Evolutionary conservation across 1,140 invertebrate species (phyloP).

Genomic region (Ctenoplectra terminalis): DNA sequence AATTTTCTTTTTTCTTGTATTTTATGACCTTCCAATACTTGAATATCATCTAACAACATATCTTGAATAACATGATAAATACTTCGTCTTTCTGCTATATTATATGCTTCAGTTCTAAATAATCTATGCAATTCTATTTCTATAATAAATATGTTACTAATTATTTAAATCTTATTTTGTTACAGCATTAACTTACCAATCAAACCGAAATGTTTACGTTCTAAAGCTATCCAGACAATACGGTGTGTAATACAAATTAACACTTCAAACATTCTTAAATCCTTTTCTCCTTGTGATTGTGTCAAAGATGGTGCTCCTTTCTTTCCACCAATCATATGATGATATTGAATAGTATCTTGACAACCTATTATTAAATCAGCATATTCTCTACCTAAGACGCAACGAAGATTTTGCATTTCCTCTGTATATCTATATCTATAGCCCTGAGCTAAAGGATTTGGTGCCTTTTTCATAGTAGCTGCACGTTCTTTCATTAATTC

Average conservation of each 20-base stretch:
- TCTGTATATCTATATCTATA: constrained; percentile 83
- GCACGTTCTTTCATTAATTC: constrained; percentile 83
- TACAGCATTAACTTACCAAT: constrained; percentile 80
- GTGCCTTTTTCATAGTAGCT: constrained; percentile 83
- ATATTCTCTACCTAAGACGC: constrained; percentile 85
- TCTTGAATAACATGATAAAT: constrained; percentile 46
- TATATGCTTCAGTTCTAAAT: constrained; percentile 85
- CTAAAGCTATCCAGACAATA: constrained; percentile 86
- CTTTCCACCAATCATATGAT: constrained; percentile 84
- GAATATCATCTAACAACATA: constrained; percentile 70
- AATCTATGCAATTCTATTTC: constrained; percentile 85
- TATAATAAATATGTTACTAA: constrained; percentile 61
- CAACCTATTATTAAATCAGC: constrained; percentile 83
- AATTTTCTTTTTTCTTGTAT: constrained; percentile 68
- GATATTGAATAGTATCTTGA: constrained; percentile 81
- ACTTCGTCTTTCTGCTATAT: constrained; percentile 72
- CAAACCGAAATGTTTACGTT: constrained; percentile 83
- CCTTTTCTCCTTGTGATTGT: constrained; percentile 84
- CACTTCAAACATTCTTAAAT: constrained; percentile 85
- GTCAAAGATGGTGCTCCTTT: constrained; percentile 67
- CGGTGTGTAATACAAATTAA: constrained; percentile 84
- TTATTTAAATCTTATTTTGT: constrained; percentile 2
- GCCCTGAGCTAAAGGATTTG: constrained; percentile 84
- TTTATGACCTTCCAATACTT: constrained; percentile 72
- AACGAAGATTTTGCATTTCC: constrained; percentile 84